These are phyloP conservation scores for Eretmodus cyanostictus DNA, from an alignment of 2,113 vertebrate genomes.

Conservation along the genomic window DNA sequence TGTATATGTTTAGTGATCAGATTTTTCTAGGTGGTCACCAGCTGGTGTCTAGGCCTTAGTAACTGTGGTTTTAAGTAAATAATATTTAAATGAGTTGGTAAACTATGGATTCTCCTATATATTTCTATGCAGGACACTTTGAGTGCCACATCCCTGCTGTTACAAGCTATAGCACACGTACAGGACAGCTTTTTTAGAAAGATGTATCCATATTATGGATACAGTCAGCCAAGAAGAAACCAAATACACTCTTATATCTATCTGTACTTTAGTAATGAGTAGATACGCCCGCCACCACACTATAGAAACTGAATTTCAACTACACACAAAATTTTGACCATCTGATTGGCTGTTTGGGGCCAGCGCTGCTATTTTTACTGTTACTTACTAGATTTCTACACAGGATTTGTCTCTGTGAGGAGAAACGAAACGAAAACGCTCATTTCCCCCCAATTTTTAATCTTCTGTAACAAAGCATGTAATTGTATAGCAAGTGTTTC, in stretches of 20 bases:
- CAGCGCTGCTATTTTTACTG: not conserved
- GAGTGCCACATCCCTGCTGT: not conserved
- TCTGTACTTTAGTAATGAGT: not conserved
- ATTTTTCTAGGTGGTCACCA: not conserved
- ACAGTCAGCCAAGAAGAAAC: not conserved
- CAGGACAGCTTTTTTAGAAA: not conserved
- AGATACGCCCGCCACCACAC: not conserved
- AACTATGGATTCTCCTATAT: not conserved
- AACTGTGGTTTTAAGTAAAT: not conserved
- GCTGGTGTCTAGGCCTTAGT: not conserved
- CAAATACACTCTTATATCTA: not conserved
- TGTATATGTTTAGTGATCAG: not conserved
- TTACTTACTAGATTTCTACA: not conserved
- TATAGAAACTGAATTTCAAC: not conserved
- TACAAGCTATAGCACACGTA: not conserved
- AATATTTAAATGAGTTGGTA: not conserved
- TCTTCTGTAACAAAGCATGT: not conserved
- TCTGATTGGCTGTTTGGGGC: not conserved
- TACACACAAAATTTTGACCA: not conserved
- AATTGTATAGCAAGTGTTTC: not conserved
- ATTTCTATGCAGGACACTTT: not conserved
- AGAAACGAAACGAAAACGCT: rapidly evolving
- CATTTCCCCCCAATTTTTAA: not conserved
- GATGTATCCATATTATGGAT: not conserved
- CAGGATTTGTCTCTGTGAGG: not conserved